Evolutionary conservation across 2,113 vertebrate genomes (phyloP).

Genomic region (Zosterops pallidus): DNA sequence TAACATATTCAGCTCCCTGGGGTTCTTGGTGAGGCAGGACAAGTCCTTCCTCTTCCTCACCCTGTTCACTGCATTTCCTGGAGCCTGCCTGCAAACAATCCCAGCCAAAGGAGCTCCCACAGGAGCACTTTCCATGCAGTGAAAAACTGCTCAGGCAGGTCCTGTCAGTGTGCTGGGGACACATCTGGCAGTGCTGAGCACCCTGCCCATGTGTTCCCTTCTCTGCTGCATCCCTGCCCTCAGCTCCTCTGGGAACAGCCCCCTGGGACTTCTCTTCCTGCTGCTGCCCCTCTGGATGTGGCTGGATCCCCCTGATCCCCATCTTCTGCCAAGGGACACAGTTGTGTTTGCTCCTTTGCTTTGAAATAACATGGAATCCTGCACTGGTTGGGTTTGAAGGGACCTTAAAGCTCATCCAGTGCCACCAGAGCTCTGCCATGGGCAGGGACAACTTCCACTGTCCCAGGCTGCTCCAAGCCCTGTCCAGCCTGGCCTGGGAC

Average conservation of each 20-base stretch:
- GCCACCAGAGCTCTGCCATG: neutral
- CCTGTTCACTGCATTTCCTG: neutral
- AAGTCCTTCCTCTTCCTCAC: neutral
- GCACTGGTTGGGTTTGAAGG: neutral
- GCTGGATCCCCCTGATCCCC: neutral
- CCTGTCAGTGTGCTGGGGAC: neutral
- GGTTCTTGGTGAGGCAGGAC: neutral
- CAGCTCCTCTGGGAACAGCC: neutral
- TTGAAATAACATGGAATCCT: neutral
- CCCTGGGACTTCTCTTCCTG: neutral
- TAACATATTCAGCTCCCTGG: neutral
- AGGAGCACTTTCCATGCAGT: neutral
- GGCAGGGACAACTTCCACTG: neutral
- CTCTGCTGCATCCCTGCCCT: neutral
- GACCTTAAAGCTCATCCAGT: rapidly evolving
- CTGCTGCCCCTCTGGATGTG: neutral
- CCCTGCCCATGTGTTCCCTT: neutral
- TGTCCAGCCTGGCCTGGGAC: rapidly evolving
- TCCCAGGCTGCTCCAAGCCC: neutral
- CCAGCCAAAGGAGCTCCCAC: neutral
- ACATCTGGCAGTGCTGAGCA: neutral
- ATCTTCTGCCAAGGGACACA: neutral
- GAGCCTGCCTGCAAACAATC: neutral
- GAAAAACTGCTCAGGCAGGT: neutral
- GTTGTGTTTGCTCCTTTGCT: neutral